Percentiles rank a stretch among this genome's conserved stretches.
Evolutionary conservation across 2,797 vertebrate genomes (phyloP).

Genomic region (Typhlichthys eigenmanni): DNA sequence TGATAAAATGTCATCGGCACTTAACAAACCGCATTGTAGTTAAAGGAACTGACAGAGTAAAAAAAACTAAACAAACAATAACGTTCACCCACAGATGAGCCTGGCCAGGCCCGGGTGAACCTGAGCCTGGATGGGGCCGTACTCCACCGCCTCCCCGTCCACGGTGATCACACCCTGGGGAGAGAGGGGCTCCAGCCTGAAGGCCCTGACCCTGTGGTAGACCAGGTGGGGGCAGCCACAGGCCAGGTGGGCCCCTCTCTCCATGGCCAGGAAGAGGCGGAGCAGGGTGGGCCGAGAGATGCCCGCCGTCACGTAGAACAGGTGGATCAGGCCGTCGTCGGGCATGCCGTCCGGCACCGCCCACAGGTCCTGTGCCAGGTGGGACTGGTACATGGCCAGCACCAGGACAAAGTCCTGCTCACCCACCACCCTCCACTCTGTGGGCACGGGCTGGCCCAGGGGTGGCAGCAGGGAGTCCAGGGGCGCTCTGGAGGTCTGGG

Average conservation of each 20-base stretch:
- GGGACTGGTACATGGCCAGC: constrained; percentile 88
- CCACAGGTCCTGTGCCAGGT: constrained; percentile 86
- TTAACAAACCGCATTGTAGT: constrained; percentile 58
- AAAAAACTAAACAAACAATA: constrained; percentile 30
- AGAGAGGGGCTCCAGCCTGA: constrained; percentile 85
- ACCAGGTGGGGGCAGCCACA: constrained; percentile 81
- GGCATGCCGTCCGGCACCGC: constrained; percentile 76
- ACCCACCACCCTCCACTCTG: constrained; percentile 81
- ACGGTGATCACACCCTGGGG: constrained; percentile 84
- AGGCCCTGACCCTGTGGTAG: constrained; percentile 80
- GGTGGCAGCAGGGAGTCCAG: constrained; percentile 79
- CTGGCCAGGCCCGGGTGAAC: constrained; percentile 79
- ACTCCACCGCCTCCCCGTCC: constrained; percentile 86
- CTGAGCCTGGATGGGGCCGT: constrained; percentile 88
- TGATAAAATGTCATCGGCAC: constrained; percentile 74
- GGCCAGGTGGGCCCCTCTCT: constrained; percentile 86
- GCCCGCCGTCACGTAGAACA: constrained; percentile 86
- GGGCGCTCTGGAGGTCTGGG: constrained; percentile 37
- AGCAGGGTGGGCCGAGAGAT: constrained; percentile 85
- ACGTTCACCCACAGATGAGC: constrained; percentile 75
- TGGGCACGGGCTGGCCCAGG: constrained; percentile 83
- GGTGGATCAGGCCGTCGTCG: constrained; percentile 84
- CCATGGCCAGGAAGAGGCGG: constrained; percentile 91
- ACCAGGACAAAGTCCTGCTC: constrained; percentile 90
- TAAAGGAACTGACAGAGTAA: constrained; percentile 20